Evolutionary conservation across 2,888 invertebrate species (phyloP), one percentile per base, ranked within the genome.

Genomic region (Eucriotettix oculatus): DNA sequence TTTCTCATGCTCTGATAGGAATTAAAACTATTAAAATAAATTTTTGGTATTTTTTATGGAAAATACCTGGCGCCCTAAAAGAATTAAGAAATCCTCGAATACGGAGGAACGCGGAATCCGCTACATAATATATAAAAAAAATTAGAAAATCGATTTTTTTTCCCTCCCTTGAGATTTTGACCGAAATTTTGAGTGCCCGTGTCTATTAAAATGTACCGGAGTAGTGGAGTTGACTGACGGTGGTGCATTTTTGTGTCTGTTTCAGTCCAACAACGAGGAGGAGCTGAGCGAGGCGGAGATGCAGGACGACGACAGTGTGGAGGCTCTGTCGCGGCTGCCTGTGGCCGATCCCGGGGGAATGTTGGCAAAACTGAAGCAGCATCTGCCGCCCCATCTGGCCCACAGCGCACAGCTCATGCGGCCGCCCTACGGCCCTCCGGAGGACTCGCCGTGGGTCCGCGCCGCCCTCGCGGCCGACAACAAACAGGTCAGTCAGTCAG

Each of bases 221-320:
- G n/a, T n/a, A 29, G 2, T 29, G 29, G 29, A 29, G 29, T n/a
- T n/a, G 29, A 29, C 2, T 29, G 29, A 29, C 29, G 29, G 29
- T 5, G 29, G 29, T 29, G 3, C 7, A 7, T n/a, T 56, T n/a
- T 17, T 40, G 16, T 3, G 7, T 57, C 1, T 68, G 54, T 74
- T 76, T 41, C 74, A 80, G 80, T 79, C 79, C 42, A 78, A 79
- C 65, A 79, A 78, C 66, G 80, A 80, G 61, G 80, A 80, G 62
- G 63, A 73, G 60, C 71, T 79, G 65, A 79, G 78, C 61, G 79
- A 80, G 64, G 76, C 76, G 1, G 78, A 78, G 63, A 74, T 77
- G 10, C 76, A 77, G 64, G 79, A 79, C 63, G 79, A 79, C 63
- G 75, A 73, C 62, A 79, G 77, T 63, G 75, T 74, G 54, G 74